Evolutionary conservation across 2,113 vertebrate genomes (phyloP), one percentile per base, ranked within the genome.

Genomic region (Salvelinus alpinus): DNA sequence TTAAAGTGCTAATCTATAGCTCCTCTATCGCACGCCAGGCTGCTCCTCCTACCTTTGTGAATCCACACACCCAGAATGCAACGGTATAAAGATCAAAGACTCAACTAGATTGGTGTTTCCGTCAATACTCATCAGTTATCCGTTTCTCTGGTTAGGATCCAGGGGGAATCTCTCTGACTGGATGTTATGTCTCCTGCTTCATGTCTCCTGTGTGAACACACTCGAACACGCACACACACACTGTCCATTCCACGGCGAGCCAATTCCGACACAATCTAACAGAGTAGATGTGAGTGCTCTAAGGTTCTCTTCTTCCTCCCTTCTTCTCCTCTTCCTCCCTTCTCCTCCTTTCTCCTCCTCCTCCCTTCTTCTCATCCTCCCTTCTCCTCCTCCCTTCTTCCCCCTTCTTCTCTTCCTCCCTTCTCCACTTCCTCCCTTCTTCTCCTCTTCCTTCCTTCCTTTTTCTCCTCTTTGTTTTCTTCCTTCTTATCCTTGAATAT

Each of bases 41-140:
- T 82, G 29, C 64, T 72, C 22, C 65, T 48, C 57, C 57, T 60
- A 20, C 57, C 16, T 60, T 60, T 20, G 25, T 60, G 64, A 71
- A 24, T 34, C 34, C 8, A 34, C 34, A 34, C 34, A 8, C 59
- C 31, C 64, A 74, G 24, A 44, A 62, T 44, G 18, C 34, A 64
- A 25, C 20, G 7, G 1, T 62, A 75, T 54, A 31, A 64, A 31
- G 73, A 66, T 78, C 62, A 51, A 74, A 69, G 25, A 78, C 77
- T 80, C 67, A 78, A 76, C 12, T 47, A 68, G 3, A 3, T 54
- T 65, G 31, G 5, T 70, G 74, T 22, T 78, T 5, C 22, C 72
- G 29, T 74, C 27, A 69, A 9, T 31, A 34, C 67, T 66, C 51
- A 76, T 34, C 31, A 64, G 20, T 47, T 34, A 68, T 60, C 69